Base-by-base conservation (phyloP, 2,797 vertebrate genomes). In the Tinamus major region DNA sequence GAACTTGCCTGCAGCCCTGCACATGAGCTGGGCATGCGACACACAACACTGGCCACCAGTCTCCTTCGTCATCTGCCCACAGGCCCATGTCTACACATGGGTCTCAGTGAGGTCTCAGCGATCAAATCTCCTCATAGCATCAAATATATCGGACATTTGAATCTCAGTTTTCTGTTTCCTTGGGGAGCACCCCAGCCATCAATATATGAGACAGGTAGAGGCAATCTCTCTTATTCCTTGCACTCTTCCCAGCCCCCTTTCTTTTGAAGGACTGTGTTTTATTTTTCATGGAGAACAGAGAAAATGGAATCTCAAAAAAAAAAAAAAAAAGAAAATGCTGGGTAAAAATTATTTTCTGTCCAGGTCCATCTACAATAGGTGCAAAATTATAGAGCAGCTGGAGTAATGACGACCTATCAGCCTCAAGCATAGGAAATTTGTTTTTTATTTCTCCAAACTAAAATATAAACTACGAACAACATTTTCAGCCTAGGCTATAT, bases 391-490 rank as follows among this genome's bases (percentile, higher is more conserved):
- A 72, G n/a, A 87, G n/a, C 26, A 84, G 61, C 19, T 48, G 75
- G 37, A 85, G 65, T 80, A 92, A 95, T 94, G 87, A 94, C 72
- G 20, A 75, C n/a, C 31, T 48, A 79, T 58, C 67, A 91, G 44
- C 64, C 83, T 87, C 41, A 62, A 95, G 81, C 31, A 31, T 48
- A 71, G 61, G 56, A 67, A 85, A 59, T 69, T 26, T 10, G 63
- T 59, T 71, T 84, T 94, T 70, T 75, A 59, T 58, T 67, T 86
- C 65, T 82, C 56, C 42, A 82, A 91, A 49, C 27, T 33, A 84
- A 91, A 89, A 44, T 64, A 51, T 64, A 88, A 91, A 90, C 76
- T 68, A 78, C 13, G 35, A 82, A 76, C n/a, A 63, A 26, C 33
- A 68, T 84, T 93, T 94, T 92, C 44, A 84, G 27, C 58, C 63